Conservation (phyloP, 1,140 invertebrate genomes). For the Scylla paramamosain region DNA sequence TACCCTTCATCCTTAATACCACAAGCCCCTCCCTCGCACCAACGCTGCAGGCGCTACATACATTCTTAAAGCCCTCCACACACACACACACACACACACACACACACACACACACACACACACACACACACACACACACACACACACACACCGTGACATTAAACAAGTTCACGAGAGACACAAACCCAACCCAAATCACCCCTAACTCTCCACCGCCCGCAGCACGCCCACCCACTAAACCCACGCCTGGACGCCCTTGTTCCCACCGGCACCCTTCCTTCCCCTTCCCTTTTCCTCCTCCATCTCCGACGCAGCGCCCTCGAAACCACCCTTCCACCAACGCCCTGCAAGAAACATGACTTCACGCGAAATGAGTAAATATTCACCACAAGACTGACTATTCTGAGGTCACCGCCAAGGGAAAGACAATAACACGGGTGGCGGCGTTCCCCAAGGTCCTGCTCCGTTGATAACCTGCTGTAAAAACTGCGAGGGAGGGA, state of each 20-base stretch:
- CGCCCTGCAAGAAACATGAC: background rate
- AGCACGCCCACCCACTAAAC: background rate
- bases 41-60: no score
- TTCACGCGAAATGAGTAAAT: conserved; percentile 2
- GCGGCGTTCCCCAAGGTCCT: background rate
- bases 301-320: no score
- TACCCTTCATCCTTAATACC: no score
- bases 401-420: background rate
- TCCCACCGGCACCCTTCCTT: background rate
- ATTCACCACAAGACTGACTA: background rate
- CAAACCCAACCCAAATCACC: background rate
- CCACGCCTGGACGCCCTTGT: background rate
- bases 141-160: background rate
- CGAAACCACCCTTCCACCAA: background rate
- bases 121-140: background rate
- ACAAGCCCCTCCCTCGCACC: no score
- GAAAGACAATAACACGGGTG: background rate
- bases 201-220: background rate
- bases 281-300: background rate
- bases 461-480: background rate
- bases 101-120: background rate
- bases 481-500: background rate
- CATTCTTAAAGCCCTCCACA: background rate
- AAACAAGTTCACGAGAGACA: background rate
- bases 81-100: conserved; percentile 21